A percentile compares a stretch with the other conserved stretches of the same genome.
Conservation (phyloP, 2,113 vertebrate genomes). For the Pitta sordida region DNA sequence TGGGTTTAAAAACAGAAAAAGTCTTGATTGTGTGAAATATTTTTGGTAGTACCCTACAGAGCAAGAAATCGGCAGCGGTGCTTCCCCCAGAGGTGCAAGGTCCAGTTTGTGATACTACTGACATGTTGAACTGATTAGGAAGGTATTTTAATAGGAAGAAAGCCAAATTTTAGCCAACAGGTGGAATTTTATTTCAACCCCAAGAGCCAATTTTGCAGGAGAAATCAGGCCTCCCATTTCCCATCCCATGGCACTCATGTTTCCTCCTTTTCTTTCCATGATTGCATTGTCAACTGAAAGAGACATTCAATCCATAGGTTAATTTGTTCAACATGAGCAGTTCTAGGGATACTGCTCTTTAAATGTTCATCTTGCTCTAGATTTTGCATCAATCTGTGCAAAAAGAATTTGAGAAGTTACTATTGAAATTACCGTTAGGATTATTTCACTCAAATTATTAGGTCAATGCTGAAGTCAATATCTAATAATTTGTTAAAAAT, state of each 20-base stretch:
- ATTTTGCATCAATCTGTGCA: neutral
- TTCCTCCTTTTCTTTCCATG: constrained; percentile 18
- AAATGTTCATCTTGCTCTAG: neutral
- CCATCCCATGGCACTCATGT: neutral
- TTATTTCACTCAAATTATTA: neutral
- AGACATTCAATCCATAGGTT: neutral
- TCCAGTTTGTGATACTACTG: neutral
- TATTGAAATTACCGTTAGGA: neutral
- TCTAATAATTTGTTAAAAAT: neutral
- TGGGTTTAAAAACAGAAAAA: neutral
- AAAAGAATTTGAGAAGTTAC: neutral
- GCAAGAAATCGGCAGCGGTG: neutral
- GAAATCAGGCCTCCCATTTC: constrained; percentile 23
- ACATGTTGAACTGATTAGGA: constrained; percentile 1
- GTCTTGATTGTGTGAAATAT: neutral
- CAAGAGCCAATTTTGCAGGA: constrained; percentile 27
- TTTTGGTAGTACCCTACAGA: neutral
- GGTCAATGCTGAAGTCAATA: neutral
- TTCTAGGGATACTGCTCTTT: neutral
- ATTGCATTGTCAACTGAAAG: neutral
- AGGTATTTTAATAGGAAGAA: constrained; percentile 28
- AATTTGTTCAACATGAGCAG: neutral
- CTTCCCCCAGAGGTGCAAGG: neutral
- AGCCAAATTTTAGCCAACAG: constrained; percentile 12
- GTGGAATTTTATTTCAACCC: constrained; percentile 45